Evolutionary conservation across 2,888 invertebrate species (phyloP).

Genomic region (Thelaira solivaga): DNA sequence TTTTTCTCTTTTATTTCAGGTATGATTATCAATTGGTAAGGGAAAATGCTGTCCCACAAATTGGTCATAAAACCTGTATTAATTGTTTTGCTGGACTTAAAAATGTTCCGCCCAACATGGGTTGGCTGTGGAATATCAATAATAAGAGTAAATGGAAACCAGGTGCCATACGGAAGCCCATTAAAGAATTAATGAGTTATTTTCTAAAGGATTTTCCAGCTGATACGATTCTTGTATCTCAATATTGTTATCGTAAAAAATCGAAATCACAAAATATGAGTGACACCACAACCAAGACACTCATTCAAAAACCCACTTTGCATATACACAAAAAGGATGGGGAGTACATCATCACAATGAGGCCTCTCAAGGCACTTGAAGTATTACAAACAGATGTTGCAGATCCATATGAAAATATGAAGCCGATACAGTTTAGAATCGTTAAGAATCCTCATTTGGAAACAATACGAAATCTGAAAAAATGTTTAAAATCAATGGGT

Average conservation of each 20-base stretch:
- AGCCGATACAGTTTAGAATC: constrained; percentile 83
- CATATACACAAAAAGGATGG: constrained; percentile 83
- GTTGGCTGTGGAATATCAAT: constrained; percentile 82
- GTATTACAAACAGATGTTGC: constrained; percentile 80
- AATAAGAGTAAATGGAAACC: constrained; percentile 73
- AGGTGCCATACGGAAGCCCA: constrained; percentile 73
- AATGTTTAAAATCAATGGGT: constrained; percentile 79
- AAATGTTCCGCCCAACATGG: constrained; percentile 82
- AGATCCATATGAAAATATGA: constrained; percentile 83
- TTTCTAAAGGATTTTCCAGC: constrained; percentile 74
- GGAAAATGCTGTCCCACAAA: constrained; percentile 75
- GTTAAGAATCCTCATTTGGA: constrained; percentile 79
- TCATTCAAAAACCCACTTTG: constrained; percentile 79
- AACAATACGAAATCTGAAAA: constrained; percentile 79
- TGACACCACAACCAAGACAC: constrained; percentile 42
- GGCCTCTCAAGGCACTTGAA: constrained; percentile 82
- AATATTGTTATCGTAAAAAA: constrained; percentile 67
- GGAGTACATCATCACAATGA: constrained; percentile 82
- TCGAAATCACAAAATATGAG: constrained; percentile 73
- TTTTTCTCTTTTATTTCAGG: constrained; percentile 36
- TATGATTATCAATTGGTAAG: constrained; percentile 63
- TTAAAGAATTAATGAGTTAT: constrained; percentile 74
- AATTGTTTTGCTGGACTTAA: constrained; percentile 78
- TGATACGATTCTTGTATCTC: constrained; percentile 71
- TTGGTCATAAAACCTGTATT: constrained; percentile 80